Evolutionary conservation across 2,113 vertebrate species (phyloP).

Genomic region (Triplophysa siluroides): DNA sequence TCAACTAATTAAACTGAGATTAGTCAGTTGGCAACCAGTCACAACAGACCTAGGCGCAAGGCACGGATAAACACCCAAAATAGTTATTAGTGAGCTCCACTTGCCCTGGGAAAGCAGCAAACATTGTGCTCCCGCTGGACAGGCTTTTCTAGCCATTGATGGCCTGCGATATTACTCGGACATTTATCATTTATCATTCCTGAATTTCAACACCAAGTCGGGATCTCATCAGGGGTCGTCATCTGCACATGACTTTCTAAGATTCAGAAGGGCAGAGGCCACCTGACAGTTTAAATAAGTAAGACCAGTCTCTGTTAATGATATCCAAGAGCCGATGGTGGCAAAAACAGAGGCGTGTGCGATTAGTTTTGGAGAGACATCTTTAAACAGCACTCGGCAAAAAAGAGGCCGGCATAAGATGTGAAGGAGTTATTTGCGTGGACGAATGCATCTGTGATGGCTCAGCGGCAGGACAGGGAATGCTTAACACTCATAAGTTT

Average conservation of each 20-base stretch:
- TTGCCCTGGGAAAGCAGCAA: conserved; percentile 70
- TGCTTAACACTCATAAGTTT: conserved; percentile 63
- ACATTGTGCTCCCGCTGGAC: conserved; percentile 62
- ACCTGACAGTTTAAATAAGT: conserved; percentile 33
- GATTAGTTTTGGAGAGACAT: conserved; percentile 63
- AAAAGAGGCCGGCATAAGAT: conserved; percentile 55
- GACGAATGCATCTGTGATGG: conserved; percentile 57
- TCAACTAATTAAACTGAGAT: conserved; percentile 80
- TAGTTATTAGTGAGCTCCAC: conserved; percentile 64
- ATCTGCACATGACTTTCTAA: conserved; percentile 55
- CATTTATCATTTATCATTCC: conserved; percentile 36
- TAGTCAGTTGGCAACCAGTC: conserved; percentile 70
- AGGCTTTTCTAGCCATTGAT: conserved; percentile 61
- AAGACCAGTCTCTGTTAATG: conserved; percentile 35
- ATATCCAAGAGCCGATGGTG: conserved; percentile 47
- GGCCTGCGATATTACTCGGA: conserved; percentile 63
- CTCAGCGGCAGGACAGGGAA: conserved; percentile 34
- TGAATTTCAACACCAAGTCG: conserved; percentile 35
- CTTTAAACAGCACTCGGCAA: conserved; percentile 47
- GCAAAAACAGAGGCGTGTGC: conserved; percentile 29
- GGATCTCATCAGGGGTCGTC: conserved; percentile 51
- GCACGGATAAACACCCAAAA: conserved; percentile 68
- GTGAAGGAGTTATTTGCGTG: conserved; percentile 56
- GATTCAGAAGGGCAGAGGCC: no score
- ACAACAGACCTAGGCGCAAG: conserved; percentile 67